Percentiles rank a stretch among this genome's conserved stretches.
Evolutionary conservation across 1,140 invertebrate genomes (phyloP).

Genomic region (Drosophila azteca): DNA sequence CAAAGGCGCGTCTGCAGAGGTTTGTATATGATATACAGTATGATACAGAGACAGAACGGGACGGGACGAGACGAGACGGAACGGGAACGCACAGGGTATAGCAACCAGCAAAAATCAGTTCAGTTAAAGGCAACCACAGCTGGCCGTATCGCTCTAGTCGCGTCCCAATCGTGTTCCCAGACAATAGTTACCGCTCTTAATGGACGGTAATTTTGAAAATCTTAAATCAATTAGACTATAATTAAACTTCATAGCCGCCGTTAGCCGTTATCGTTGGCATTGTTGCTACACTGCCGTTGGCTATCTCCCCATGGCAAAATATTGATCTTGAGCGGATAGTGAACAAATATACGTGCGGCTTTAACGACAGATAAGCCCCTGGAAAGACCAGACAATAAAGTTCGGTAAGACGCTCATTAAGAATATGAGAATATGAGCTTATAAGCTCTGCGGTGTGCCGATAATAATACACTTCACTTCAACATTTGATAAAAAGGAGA

Average conservation of each 20-base stretch:
- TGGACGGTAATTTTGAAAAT: slow-evolving; percentile 12
- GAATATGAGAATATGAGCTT: too few species aligned
- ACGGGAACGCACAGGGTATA: neutral
- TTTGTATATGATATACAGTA: neutral
- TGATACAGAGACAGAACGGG: neutral
- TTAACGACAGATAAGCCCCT: slow-evolving; percentile 2
- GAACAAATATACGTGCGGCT: neutral
- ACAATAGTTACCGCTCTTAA: slow-evolving; percentile 15
- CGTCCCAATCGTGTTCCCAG: neutral
- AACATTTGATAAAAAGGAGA: slow-evolving; percentile 4
- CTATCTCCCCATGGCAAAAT: neutral
- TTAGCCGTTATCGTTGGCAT: slow-evolving; percentile 2
- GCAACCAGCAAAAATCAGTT: slow-evolving; percentile 12
- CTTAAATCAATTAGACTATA: slow-evolving; percentile 32
- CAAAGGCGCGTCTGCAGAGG: neutral
- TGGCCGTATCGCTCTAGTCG: neutral
- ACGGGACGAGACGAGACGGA: too few species aligned
- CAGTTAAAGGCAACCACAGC: neutral
- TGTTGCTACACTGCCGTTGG: neutral
- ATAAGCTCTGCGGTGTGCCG: too few species aligned
- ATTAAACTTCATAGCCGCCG: slow-evolving; percentile 13
- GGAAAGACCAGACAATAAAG: slow-evolving; percentile 1
- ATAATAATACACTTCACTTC: neutral
- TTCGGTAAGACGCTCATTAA: neutral
- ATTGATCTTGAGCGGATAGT: slow-evolving; percentile 3